A percentile compares a stretch with the other conserved stretches of the same genome.
Conservation (phyloP, 2,888 invertebrate species). For the Epistrophe eligans region DNA sequence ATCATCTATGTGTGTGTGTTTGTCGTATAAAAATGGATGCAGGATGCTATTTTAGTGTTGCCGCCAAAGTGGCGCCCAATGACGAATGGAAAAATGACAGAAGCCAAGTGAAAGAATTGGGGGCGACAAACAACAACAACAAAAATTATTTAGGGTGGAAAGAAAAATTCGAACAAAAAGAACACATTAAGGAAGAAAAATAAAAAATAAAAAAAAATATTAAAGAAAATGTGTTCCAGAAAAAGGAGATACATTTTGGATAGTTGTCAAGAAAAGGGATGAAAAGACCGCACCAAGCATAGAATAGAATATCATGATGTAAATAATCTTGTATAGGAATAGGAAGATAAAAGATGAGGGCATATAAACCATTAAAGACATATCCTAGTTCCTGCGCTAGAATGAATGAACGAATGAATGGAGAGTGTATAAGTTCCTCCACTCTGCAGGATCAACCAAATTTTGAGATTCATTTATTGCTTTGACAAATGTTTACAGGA, state of each 20-base stretch:
- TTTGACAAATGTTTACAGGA: constrained; percentile 70
- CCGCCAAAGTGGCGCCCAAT: constrained; percentile 74
- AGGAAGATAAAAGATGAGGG: constrained; percentile 41
- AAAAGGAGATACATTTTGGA: constrained; percentile 47
- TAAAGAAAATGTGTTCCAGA: constrained; percentile 31
- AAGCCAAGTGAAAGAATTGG: constrained; percentile 59
- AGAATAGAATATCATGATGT: constrained; percentile 47
- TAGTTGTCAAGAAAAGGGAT: constrained; percentile 46
- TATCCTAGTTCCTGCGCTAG: constrained; percentile 20
- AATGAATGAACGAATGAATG: not conserved
- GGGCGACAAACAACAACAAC: constrained; percentile 59
- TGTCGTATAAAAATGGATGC: constrained; percentile 38
- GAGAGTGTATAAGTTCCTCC: not conserved
- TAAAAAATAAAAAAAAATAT: constrained; percentile 39
- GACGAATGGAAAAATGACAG: constrained; percentile 72
- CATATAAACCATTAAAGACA: constrained; percentile 60
- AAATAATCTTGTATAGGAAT: constrained; percentile 37
- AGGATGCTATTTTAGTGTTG: constrained; percentile 69
- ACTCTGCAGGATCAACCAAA: constrained; percentile 53
- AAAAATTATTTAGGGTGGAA: constrained; percentile 11
- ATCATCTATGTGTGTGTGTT: not conserved
- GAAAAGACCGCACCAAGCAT: constrained; percentile 29
- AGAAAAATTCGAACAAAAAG: constrained; percentile 1
- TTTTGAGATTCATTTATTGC: constrained; percentile 66
- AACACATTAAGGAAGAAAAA: constrained; percentile 30